Percentiles rank a stretch among this genome's conserved stretches.
Conservation (phyloP, 2,888 invertebrate genomes). For the Agonopterix arenella region DNA sequence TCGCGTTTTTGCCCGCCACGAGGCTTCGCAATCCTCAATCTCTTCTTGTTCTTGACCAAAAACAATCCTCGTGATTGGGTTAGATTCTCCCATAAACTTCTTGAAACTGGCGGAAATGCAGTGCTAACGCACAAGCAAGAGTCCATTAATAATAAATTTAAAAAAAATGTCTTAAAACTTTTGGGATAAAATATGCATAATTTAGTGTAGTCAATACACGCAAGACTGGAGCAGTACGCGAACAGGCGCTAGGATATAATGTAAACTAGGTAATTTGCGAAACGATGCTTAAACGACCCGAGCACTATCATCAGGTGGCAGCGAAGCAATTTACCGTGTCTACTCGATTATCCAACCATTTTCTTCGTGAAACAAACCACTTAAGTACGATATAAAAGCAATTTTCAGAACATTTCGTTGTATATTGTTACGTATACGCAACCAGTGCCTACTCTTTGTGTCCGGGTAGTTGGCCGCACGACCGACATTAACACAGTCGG, state of each 20-base stretch:
- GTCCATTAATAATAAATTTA: too few relatives aligned
- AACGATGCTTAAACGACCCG: slow-evolving; percentile 16
- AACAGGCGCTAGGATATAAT: neutral
- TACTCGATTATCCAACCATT: slow-evolving; percentile 27
- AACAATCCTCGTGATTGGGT: too few relatives aligned
- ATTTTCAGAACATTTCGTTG: slow-evolving; percentile 18
- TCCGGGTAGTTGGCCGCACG: slow-evolving; percentile 17
- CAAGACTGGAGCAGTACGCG: too few relatives aligned
- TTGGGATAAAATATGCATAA: too few relatives aligned
- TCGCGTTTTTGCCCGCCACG: too few relatives aligned
- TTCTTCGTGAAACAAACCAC: slow-evolving; percentile 25
- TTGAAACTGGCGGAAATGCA: too few relatives aligned
- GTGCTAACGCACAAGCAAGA: too few relatives aligned
- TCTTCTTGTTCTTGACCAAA: too few relatives aligned
- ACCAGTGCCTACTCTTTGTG: slow-evolving; percentile 14
- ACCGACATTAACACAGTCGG: slow-evolving; percentile 38
- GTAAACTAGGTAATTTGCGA: slow-evolving; percentile 6
- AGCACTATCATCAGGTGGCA: slow-evolving; percentile 28
- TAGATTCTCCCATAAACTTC: too few relatives aligned
- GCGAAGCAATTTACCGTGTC: slow-evolving; percentile 29
- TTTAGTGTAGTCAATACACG: too few relatives aligned
- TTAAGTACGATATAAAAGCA: slow-evolving; percentile 26
- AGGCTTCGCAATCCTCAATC: too few relatives aligned
- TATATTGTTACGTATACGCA: slow-evolving; percentile 9
- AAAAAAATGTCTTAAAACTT: too few relatives aligned